Evolutionary conservation across 2,797 vertebrate genomes (phyloP), one percentile per base, ranked within the genome.

Genomic region (Enteromius mattozi): DNA sequence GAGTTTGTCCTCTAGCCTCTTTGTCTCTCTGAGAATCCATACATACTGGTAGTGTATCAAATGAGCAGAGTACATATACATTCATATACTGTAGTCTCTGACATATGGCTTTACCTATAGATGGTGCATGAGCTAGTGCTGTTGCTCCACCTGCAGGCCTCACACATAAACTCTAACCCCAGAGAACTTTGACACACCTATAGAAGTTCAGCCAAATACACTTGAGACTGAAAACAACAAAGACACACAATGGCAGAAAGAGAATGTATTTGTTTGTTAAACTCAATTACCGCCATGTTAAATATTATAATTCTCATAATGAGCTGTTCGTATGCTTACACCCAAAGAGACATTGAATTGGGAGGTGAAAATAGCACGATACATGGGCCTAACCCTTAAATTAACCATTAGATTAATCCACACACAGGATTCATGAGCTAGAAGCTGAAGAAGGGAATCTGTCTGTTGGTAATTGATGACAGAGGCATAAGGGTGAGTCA

Each of bases 131-230:
- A 47, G 19, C 80, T 87, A 47, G 80, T 56, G 78, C 75, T 85
- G 78, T 66, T 83, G 86, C 88, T 87, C 88, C 89, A 86, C 85
- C 89, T 89, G 81, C 86, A 90, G 89, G 89, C 56, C 47, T 84
- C 19, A 27, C 37, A 19, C 13, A 59, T 27, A 56, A 49, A 82
- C 82, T 65, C 35, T 47, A 84, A 84, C 76, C 82, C 45, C 76
- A 24, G 27, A 40, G 27, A 70, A n/a, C 65, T 78, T 56, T 78
- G 61, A 61, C 82, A 77, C 78, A 42, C 49, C 49, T 30, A 5
- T 45, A 75, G 13, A 51, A 10, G 6, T 40, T 54, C 17, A 54
- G 27, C 47, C 13, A 40, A 63, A 45, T 47, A 8, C 54, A 2
- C 63, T 66, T 66, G 63, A 66, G 16, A 35, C 17, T 14, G 59